A percentile compares a stretch with the other conserved stretches of the same genome.
Evolutionary conservation across 2,113 vertebrate genomes (phyloP).

Genomic region (Elaphurus davidianus): DNA sequence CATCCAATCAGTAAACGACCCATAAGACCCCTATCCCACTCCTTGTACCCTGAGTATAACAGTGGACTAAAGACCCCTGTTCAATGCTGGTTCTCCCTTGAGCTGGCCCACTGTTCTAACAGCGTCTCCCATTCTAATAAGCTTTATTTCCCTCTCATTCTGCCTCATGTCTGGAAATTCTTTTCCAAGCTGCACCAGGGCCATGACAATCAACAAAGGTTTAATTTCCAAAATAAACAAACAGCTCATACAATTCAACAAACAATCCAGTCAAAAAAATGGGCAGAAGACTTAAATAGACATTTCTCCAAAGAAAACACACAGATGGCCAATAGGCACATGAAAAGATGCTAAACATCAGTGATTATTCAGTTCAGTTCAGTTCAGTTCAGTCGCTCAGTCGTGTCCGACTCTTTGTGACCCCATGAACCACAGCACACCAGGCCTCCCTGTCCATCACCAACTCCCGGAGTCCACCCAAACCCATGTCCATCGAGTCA

Average conservation of each 20-base stretch:
- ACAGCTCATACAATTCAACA: background rate
- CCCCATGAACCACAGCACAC: too few relatives aligned
- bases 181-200: background rate
- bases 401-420: too few relatives aligned
- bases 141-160: background rate
- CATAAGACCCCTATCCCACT: background rate
- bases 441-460: too few relatives aligned
- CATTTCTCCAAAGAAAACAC: background rate
- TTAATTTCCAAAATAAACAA: background rate
- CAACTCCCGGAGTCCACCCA: too few relatives aligned
- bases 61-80: background rate
- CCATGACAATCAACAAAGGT: background rate
- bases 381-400: too few relatives aligned
- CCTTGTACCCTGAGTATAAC: background rate
- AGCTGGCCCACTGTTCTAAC: background rate
- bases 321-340: background rate
- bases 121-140: background rate
- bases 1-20: background rate
- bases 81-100: background rate
- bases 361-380: background rate
- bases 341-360: background rate
- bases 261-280: background rate
- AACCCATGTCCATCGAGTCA: too few relatives aligned
- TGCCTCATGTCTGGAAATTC: background rate
- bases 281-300: background rate